A percentile compares a stretch with the other conserved stretches of the same genome.
These are phyloP conservation scores for Apotomis capreana DNA, from an alignment of 2,888 invertebrate species.

Conservation along the genomic window DNA sequence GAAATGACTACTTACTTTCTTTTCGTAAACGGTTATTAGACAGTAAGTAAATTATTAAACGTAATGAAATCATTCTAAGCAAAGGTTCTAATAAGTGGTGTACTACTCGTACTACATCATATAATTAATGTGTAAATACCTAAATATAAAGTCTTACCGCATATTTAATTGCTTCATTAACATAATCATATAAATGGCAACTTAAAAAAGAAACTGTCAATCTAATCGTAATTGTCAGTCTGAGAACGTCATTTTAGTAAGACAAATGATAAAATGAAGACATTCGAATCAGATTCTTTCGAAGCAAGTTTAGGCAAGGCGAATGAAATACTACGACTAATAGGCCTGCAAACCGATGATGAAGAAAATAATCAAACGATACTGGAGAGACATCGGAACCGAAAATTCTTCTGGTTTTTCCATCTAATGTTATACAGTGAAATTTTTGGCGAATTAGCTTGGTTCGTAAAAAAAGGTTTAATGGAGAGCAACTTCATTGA, in stretches of 20 bases:
- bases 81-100: too few relatives aligned
- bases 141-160: too few relatives aligned
- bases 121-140: too few relatives aligned
- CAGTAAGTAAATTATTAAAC: too few relatives aligned
- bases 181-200: not conserved
- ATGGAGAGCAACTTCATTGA: constrained; percentile 49
- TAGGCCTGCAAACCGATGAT: constrained; percentile 50
- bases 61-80: too few relatives aligned
- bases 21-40: not conserved
- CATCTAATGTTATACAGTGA: constrained; percentile 47
- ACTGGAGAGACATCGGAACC: constrained; percentile 46
- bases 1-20: not conserved
- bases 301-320: constrained; percentile 20
- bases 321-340: constrained; percentile 36
- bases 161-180: constrained; percentile 25
- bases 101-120: too few relatives aligned
- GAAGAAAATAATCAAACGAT: constrained; percentile 48
- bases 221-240: not conserved
- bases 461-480: constrained; percentile 47
- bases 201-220: not conserved
- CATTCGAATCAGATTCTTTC: constrained; percentile 9
- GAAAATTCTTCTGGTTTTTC: constrained; percentile 49
- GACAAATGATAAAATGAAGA: not conserved
- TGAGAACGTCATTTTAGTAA: too few relatives aligned
- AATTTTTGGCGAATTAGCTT: constrained; percentile 47